phyloP scores from a whole-genome alignment of 2,888 invertebrate species.

The Oegoconia quadripuncta region DNA sequence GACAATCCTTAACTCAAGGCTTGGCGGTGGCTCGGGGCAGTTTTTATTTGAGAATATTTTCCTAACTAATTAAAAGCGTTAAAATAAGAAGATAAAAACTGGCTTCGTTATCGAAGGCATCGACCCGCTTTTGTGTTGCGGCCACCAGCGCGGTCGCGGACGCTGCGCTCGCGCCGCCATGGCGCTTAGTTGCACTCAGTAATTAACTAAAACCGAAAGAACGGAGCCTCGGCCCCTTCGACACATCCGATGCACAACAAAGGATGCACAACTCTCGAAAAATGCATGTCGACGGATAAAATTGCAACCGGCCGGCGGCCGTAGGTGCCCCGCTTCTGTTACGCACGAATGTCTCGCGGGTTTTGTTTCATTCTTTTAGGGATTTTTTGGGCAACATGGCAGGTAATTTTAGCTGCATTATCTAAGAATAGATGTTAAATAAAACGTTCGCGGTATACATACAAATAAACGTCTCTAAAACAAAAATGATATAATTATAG shows the following conservation, averaged over 20 bases:
- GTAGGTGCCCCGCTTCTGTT: slow-evolving; percentile 29
- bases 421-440: too few relatives aligned
- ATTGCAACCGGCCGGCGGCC: slow-evolving; percentile 27
- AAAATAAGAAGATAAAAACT: slow-evolving; percentile 75
- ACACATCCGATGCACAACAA: slow-evolving; percentile 42
- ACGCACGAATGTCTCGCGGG: slow-evolving; percentile 17
- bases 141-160: slow-evolving; percentile 54
- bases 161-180: slow-evolving; percentile 41
- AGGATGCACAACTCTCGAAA: slow-evolving; percentile 48
- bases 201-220: slow-evolving; percentile 69
- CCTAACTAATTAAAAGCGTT: slow-evolving; percentile 79
- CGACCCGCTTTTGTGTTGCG: slow-evolving; percentile 74
- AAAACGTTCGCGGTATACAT: too few relatives aligned
- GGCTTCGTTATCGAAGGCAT: slow-evolving; percentile 76
- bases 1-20: slow-evolving; percentile 59
- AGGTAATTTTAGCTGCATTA: too few relatives aligned
- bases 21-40: slow-evolving; percentile 54
- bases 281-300: slow-evolving; percentile 46
- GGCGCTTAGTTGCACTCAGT: slow-evolving; percentile 60
- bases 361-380: slow-evolving; percentile 18
- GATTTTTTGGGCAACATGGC: slow-evolving; percentile 11
- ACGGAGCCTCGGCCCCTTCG: slow-evolving; percentile 29
- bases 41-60: slow-evolving; percentile 77
- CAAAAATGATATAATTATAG: too few relatives aligned
- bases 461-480: too few relatives aligned